Percentiles rank a stretch among this genome's conserved stretches.
phyloP scores from a whole-genome alignment of 1,140 invertebrate genomes.

The Drosophila bipectinata region DNA sequence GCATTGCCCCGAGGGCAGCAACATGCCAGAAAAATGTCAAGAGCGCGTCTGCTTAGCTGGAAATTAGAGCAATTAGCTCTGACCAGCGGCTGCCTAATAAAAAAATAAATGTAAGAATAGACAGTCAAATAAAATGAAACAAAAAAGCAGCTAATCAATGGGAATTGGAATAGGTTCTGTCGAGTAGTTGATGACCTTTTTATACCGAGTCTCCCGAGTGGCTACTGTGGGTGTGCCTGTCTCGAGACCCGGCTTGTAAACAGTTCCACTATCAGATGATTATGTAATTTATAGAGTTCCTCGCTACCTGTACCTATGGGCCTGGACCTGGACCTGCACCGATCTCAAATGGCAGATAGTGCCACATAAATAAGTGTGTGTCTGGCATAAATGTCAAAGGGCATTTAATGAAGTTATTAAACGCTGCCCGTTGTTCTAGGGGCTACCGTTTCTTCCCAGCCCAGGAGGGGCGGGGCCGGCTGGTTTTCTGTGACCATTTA shows the following conservation, averaged over 20 bases:
- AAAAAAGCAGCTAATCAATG: slow-evolving; percentile 34
- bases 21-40: slow-evolving; percentile 13
- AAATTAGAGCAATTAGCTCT: slow-evolving; percentile 78
- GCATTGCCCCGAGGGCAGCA: slow-evolving; percentile 25
- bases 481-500: slow-evolving; percentile 13
- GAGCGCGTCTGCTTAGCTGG: slow-evolving; percentile 55
- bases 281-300: slow-evolving; percentile 70
- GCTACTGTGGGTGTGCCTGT: slow-evolving; percentile 68
- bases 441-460: slow-evolving; percentile 27
- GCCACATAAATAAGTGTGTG: slow-evolving; percentile 45
- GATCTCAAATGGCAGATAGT: slow-evolving; percentile 34
- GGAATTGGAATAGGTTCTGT: slow-evolving; percentile 12
- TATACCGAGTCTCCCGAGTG: slow-evolving; percentile 27
- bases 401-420: slow-evolving; percentile 83
- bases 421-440: slow-evolving; percentile 46
- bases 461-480: slow-evolving; percentile 27
- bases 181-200: slow-evolving; percentile 44
- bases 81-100: slow-evolving; percentile 42
- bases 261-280: slow-evolving; percentile 80
- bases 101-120: slow-evolving; percentile 26
- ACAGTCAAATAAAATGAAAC: slow-evolving; percentile 36
- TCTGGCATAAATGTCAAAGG: slow-evolving; percentile 74
- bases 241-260: slow-evolving; percentile 67
- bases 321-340: slow-evolving; percentile 36
- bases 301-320: slow-evolving; percentile 14